Conservation (phyloP, 2,113 vertebrate genomes). For the Emydura subglobosa region DNA sequence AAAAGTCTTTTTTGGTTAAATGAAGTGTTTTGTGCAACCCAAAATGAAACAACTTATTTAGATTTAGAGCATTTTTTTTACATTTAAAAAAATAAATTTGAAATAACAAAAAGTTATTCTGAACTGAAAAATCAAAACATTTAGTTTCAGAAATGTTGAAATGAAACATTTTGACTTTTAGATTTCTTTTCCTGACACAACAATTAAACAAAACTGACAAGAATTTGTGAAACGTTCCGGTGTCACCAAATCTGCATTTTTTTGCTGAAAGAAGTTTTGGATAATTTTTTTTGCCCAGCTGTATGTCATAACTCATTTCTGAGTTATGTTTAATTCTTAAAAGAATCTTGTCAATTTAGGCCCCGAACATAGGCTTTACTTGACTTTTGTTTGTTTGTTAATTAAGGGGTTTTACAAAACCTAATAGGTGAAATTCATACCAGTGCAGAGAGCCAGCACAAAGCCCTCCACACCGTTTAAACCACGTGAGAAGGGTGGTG, state of each 20-base stretch:
- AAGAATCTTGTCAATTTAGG: not conserved
- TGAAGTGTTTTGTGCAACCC: not conserved
- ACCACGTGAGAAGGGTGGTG: not conserved
- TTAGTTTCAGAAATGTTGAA: not conserved
- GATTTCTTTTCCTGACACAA: not conserved
- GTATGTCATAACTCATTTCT: not conserved
- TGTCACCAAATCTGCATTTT: not conserved
- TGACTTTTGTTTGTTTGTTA: not conserved
- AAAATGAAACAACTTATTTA: not conserved
- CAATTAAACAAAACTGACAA: not conserved
- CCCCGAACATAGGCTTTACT: not conserved
- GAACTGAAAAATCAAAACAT: not conserved
- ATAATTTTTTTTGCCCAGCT: not conserved
- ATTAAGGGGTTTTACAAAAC: not conserved
- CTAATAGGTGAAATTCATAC: not conserved
- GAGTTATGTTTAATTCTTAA: not conserved
- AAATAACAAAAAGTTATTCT: not conserved
- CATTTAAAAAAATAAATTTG: not conserved
- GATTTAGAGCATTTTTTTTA: not conserved
- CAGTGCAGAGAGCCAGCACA: not conserved
- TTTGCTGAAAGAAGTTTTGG: not conserved
- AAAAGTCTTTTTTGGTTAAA: not conserved
- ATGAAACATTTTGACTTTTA: not conserved
- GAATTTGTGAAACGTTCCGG: not conserved
- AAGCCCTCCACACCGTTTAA: not conserved